Percentiles rank a stretch among this genome's conserved stretches.
phyloP scores from a whole-genome alignment of 2,113 vertebrate genomes.

The Edolisoma coerulescens region DNA sequence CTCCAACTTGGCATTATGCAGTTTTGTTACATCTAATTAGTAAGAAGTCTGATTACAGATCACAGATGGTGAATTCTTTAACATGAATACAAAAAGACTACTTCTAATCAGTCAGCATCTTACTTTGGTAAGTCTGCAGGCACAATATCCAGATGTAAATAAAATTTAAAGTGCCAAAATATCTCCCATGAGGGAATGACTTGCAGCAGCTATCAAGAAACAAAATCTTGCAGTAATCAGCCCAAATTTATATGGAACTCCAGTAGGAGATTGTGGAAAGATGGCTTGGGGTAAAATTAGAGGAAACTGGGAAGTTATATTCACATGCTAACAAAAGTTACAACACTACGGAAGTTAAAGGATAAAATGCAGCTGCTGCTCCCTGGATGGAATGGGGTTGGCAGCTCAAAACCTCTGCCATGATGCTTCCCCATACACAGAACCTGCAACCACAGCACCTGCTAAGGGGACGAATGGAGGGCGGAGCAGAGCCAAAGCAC shows the following conservation, averaged over 20 bases:
- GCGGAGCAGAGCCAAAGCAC: background rate
- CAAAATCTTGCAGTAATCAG: background rate
- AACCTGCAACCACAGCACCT: background rate
- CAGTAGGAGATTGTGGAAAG: background rate
- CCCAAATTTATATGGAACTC: background rate
- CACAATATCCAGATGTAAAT: background rate
- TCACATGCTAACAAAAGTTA: background rate
- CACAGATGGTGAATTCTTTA: background rate
- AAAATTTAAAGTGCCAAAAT: background rate
- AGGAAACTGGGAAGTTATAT: background rate
- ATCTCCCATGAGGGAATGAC: background rate
- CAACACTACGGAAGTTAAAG: background rate
- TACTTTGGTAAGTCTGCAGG: background rate
- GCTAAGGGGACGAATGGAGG: background rate
- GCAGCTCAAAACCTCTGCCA: background rate
- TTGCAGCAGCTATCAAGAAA: background rate
- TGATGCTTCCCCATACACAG: background rate
- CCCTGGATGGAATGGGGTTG: background rate
- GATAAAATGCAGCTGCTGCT: background rate
- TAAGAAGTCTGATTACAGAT: background rate
- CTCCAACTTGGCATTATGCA: background rate
- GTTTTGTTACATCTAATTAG: conserved; percentile 8
- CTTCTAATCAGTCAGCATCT: background rate
- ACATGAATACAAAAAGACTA: background rate
- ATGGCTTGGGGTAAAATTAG: background rate